Percentiles rank a stretch among this genome's conserved stretches.
Conservation (phyloP, 2,113 vertebrate species). For the Varanus komodoensis region DNA sequence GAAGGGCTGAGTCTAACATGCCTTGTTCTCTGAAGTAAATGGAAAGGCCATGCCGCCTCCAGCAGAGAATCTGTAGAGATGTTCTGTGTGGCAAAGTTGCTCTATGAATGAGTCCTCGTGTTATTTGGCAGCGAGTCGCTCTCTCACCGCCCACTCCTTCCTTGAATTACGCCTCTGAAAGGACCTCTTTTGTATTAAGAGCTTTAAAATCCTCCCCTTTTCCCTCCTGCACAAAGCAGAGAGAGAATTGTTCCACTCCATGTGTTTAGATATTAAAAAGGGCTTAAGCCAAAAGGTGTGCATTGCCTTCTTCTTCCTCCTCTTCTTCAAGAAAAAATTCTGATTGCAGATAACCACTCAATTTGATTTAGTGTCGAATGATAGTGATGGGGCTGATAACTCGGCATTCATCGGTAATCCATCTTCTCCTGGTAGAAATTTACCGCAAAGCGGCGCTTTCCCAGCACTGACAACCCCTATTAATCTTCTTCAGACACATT, state of each 20-base stretch:
- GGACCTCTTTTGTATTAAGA: conserved; percentile 33
- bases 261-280: conserved; percentile 66
- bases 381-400: conserved; percentile 89
- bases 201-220: conserved; percentile 64
- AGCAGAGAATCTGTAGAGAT: conserved; percentile 11
- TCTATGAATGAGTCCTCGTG: conserved; percentile 32
- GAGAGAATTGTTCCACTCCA: conserved; percentile 68
- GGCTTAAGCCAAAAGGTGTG: conserved; percentile 77
- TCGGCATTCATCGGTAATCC: conserved; percentile 88
- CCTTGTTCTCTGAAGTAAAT: not conserved
- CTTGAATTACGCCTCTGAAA: conserved; percentile 37
- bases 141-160: not conserved
- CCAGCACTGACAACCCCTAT: conserved; percentile 89
- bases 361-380: conserved; percentile 89
- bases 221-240: conserved; percentile 43
- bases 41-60: not conserved
- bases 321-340: conserved; percentile 74
- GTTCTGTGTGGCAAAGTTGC: not conserved
- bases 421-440: conserved; percentile 89
- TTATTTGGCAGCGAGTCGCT: conserved; percentile 31
- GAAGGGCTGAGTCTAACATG: not conserved
- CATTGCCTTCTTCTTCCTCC: conserved; percentile 68
- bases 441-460: conserved; percentile 88
- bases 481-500: conserved; percentile 92
- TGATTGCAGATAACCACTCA: conserved; percentile 86